A percentile compares a stretch with the other conserved stretches of the same genome.
Evolutionary conservation across 2,888 invertebrate genomes (phyloP).

Genomic region (Phortica okadai): DNA sequence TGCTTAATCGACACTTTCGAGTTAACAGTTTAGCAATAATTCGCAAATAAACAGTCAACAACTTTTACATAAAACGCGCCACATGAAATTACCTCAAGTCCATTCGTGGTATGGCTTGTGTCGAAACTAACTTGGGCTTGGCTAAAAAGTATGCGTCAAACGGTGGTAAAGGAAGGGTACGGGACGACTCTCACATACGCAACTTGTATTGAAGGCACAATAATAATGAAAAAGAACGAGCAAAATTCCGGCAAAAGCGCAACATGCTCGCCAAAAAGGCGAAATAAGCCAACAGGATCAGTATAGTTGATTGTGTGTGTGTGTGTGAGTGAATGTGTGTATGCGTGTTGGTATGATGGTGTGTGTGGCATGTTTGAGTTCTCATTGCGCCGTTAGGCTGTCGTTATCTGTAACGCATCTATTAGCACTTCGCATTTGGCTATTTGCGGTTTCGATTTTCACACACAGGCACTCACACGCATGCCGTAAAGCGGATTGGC

Average conservation of each 20-base stretch:
- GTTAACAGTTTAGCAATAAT: slow-evolving; percentile 39
- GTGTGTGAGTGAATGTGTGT: not conserved
- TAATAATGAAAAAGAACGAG: slow-evolving; percentile 7
- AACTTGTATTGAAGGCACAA: not conserved
- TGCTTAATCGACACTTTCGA: not conserved
- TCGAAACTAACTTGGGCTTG: slow-evolving; percentile 16
- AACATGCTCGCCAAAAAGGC: slow-evolving; percentile 10
- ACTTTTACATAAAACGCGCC: slow-evolving; percentile 60
- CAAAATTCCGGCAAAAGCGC: not conserved
- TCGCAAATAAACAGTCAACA: slow-evolving; percentile 68
- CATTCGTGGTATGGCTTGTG: slow-evolving; percentile 19
- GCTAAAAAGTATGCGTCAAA: not conserved
- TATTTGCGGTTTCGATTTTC: slow-evolving; percentile 22
- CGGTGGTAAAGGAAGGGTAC: not conserved
- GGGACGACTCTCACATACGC: not conserved
- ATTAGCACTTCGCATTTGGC: slow-evolving; percentile 16
- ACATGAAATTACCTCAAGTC: slow-evolving; percentile 56
- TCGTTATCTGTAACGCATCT: slow-evolving; percentile 26
- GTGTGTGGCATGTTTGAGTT: not conserved
- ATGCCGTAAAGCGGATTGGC: not conserved
- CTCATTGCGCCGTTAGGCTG: not conserved
- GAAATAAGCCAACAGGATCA: slow-evolving; percentile 18
- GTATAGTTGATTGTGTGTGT: not conserved
- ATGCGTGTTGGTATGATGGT: not conserved
- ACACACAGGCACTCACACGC: slow-evolving; percentile 1